These are phyloP conservation scores for Eurytemora carolleeae DNA, from an alignment of 1,140 invertebrate genomes.

Conservation along the genomic window DNA sequence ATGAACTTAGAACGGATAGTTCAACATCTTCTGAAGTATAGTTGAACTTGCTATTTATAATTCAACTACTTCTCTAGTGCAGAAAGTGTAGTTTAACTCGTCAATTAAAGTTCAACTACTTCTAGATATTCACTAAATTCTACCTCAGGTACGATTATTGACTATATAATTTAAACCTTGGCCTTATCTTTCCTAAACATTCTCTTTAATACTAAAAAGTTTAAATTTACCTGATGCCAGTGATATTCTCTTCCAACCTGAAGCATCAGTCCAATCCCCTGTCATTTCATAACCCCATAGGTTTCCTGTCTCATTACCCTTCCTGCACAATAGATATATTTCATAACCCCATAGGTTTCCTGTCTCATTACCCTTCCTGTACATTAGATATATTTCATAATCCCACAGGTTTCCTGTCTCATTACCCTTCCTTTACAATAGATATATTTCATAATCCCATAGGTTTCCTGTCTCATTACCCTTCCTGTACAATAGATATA, in stretches of 20 bases:
- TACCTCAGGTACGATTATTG: no score
- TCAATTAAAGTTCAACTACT: no score
- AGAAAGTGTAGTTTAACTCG: no score
- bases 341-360: constrained; percentile 25
- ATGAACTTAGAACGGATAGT: no score
- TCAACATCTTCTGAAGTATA: no score
- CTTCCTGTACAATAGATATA: constrained; percentile 19
- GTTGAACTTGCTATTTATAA: no score
- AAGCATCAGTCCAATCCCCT: constrained; percentile 11
- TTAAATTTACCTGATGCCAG: neutral
- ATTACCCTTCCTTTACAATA: constrained; percentile 21
- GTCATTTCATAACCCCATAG: constrained; percentile 25
- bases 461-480: constrained; percentile 25
- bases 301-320: constrained; percentile 24
- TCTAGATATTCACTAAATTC: no score
- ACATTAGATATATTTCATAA: constrained; percentile 24
- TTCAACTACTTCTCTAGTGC: no score
- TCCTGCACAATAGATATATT: constrained; percentile 22
- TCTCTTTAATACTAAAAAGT: neutral
- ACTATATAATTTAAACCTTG: no score
- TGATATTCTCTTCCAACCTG: neutral
- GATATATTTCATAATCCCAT: constrained; percentile 25
- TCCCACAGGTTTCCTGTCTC: constrained; percentile 25
- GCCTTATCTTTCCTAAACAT: no score
- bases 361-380: constrained; percentile 22